Percentiles rank a stretch among this genome's conserved stretches.
Conservation (phyloP, 2,797 vertebrate species). For the Oreochromis mossambicus region DNA sequence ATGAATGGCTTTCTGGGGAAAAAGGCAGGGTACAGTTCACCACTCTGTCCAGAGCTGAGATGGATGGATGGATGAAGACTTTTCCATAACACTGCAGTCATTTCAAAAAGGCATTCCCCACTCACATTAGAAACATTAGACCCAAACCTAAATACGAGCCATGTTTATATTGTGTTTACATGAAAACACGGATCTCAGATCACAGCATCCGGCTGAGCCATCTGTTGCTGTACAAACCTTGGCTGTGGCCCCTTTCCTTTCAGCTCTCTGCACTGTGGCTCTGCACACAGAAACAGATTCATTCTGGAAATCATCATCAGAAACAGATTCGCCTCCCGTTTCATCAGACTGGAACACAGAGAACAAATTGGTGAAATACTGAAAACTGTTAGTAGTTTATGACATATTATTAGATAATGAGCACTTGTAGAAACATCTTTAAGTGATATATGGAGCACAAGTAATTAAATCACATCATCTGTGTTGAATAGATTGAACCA, state of each 20-base stretch:
- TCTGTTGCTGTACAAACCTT: slow-evolving; percentile 53
- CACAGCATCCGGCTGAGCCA: not conserved
- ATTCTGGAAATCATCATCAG: slow-evolving; percentile 73
- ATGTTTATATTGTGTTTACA: not conserved
- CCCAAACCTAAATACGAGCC: not conserved
- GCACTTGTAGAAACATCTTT: not conserved
- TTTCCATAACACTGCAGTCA: not conserved
- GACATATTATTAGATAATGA: not conserved
- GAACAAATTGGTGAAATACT: not conserved
- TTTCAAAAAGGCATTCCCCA: not conserved
- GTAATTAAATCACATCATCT: not conserved
- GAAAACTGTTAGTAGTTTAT: not conserved
- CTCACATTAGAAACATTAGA: not conserved
- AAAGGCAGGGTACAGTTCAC: not conserved
- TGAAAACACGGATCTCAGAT: not conserved
- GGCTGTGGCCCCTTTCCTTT: not conserved
- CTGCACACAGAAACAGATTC: not conserved
- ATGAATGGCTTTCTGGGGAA: not conserved
- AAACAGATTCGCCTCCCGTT: slow-evolving; percentile 31
- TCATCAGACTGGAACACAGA: slow-evolving; percentile 59
- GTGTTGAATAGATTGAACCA: not conserved
- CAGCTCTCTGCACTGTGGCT: not conserved
- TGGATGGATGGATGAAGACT: not conserved
- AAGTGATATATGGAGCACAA: not conserved
- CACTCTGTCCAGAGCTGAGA: not conserved